These are phyloP conservation scores for Caenorhabditis wallacei DNA, from an alignment of 2,888 invertebrate species.

Conservation along the genomic window DNA sequence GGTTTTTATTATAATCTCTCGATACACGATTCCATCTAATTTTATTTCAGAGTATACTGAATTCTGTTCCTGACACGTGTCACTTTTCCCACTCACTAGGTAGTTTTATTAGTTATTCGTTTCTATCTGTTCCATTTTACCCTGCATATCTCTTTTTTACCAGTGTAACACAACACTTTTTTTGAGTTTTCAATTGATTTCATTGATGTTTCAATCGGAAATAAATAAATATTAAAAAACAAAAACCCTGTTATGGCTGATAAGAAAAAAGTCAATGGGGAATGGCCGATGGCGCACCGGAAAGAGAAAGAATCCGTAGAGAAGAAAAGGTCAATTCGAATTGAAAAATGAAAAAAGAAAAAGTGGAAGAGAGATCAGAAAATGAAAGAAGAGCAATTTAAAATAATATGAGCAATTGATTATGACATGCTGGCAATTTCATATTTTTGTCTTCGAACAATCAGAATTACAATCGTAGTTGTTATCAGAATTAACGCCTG, in stretches of 20 bases:
- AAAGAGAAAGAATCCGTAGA: conserved; percentile 42
- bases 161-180: not conserved
- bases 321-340: conserved; percentile 34
- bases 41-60: conserved; percentile 38
- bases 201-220: not conserved
- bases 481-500: conserved; percentile 57
- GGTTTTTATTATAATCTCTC: not conserved
- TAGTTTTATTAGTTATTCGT: conserved; percentile 43
- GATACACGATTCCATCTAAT: not conserved
- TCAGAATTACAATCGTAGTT: conserved; percentile 45
- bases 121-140: conserved; percentile 23
- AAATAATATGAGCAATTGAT: conserved; percentile 20
- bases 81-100: conserved; percentile 29
- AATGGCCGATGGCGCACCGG: conserved; percentile 58
- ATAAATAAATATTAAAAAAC: conserved; percentile 19
- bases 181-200: not conserved
- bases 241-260: conserved; percentile 59
- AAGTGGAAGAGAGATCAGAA: conserved; percentile 1
- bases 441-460: conserved; percentile 61
- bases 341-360: conserved; percentile 5
- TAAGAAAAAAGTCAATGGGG: conserved; percentile 58
- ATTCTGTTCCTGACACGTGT: not conserved
- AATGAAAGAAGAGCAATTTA: conserved; percentile 11
- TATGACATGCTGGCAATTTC: conserved; percentile 65
- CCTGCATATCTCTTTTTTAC: conserved; percentile 19